Percentiles rank a stretch among this genome's conserved stretches.
Evolutionary conservation across 1,140 invertebrate species (phyloP).

Genomic region (Brachionus calyciflorus): DNA sequence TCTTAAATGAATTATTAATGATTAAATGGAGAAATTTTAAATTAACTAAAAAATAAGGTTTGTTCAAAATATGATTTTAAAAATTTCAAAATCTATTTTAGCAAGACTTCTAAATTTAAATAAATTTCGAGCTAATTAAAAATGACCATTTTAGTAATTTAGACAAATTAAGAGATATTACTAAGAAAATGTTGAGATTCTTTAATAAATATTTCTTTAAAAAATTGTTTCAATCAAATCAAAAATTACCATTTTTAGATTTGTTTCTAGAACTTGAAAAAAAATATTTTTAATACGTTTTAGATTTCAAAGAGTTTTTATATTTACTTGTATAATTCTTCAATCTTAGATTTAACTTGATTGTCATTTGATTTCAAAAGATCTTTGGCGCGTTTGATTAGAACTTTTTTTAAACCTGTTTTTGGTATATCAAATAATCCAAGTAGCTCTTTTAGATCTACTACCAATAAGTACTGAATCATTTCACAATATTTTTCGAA

Average conservation of each 20-base stretch:
- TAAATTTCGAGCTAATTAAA: too few species aligned
- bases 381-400: background rate
- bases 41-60: too few species aligned
- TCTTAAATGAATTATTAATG: too few species aligned
- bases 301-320: background rate
- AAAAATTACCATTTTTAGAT: background rate
- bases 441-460: background rate
- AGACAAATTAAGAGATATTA: too few species aligned
- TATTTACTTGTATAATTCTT: background rate
- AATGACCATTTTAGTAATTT: too few species aligned
- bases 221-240: too few species aligned
- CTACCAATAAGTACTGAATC: background rate
- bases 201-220: too few species aligned
- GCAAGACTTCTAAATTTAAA: too few species aligned
- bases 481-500: background rate
- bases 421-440: background rate
- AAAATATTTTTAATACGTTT: background rate
- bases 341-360: background rate
- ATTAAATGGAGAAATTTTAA: too few species aligned
- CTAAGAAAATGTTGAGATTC: too few species aligned
- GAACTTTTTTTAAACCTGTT: background rate
- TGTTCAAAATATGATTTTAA: too few species aligned
- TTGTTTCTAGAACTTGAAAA: background rate
- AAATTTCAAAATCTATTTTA: too few species aligned
- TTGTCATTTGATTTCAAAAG: background rate